Evolutionary conservation across 2,888 invertebrate species (phyloP), one percentile per base, ranked within the genome.

Genomic region (Athetis lepigone): DNA sequence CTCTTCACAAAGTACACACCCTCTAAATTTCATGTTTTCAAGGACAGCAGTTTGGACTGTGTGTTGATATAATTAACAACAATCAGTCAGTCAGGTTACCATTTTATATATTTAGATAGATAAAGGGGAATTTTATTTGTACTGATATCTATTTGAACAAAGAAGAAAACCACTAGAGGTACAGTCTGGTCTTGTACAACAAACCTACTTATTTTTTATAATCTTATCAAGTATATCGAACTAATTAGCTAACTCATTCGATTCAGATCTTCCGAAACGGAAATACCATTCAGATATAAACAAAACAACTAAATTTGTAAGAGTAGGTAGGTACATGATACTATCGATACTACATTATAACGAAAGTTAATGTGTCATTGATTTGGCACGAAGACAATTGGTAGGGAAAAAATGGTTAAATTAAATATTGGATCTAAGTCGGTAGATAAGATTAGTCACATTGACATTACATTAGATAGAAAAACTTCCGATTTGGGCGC

Each of bases 331-430:
- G 9, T 29, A 11, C 29, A 29, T 29, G 29, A 29, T 29, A 29
- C 29, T 7, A 29, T 29, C 8, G 25, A 11, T 33, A 9, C n/a
- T 18, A 11, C 33, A 16, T 33, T 33, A 21, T 23, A 27, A 19
- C 42, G 4, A 47, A 36, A 61, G 37, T 46, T 61, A 45, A 45
- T 45, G 21, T 61, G 62, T 37, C 37, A 60, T 45, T 25, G 40
- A 59, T n/a, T 25, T 33, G 11, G n/a, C 18, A 25, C 18, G 6
- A 16, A 59, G n/a, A 21, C 11, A 23, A 5, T 29, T 8, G 8
- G 11, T 1, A 29, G 2, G 29, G 29, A 29, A 29, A 33, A 13
- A 33, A 1, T 8, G 13, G 8, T 11, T 29, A 33, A 8, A 11
- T 1, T 8, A 9, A 29, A 2, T 29, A 29, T 11, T 11, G 29